Percentiles rank a stretch among this genome's conserved stretches.
These are phyloP conservation scores for Linyphia triangularis DNA, from an alignment of 2,888 invertebrate genomes.

Conservation along the genomic window DNA sequence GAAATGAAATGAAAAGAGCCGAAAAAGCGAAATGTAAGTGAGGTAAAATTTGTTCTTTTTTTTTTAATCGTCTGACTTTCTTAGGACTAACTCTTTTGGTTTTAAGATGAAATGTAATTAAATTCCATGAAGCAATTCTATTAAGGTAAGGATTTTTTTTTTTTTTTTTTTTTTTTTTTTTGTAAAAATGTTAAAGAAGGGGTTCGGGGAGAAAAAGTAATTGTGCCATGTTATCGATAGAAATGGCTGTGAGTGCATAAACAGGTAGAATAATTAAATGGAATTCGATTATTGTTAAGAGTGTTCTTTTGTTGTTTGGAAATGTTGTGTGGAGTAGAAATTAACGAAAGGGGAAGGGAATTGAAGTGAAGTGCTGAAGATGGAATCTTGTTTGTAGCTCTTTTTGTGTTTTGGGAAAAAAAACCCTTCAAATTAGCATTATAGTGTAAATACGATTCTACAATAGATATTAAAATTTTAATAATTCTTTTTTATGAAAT, in stretches of 20 bases:
- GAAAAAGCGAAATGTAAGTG: conserved; percentile 35
- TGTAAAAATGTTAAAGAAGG: not conserved
- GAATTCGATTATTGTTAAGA: conserved; percentile 24
- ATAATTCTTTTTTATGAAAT: no score
- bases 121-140: conserved; percentile 23
- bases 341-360: no score
- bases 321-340: not conserved
- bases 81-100: not conserved
- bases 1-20: conserved; percentile 22
- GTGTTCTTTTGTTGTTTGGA: conserved; percentile 8
- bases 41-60: conserved; percentile 14
- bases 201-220: no score
- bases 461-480: no score
- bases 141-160: not conserved
- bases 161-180: no score
- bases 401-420: no score
- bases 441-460: no score
- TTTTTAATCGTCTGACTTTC: not conserved
- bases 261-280: conserved; percentile 11
- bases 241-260: not conserved
- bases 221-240: not conserved
- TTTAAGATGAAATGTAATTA: conserved; percentile 31
- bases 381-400: no score
- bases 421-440: no score
- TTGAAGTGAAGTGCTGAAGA: no score